Evolutionary conservation across 2,888 invertebrate species (phyloP), one percentile per base, ranked within the genome.

Genomic region (Loripinus fragilis): DNA sequence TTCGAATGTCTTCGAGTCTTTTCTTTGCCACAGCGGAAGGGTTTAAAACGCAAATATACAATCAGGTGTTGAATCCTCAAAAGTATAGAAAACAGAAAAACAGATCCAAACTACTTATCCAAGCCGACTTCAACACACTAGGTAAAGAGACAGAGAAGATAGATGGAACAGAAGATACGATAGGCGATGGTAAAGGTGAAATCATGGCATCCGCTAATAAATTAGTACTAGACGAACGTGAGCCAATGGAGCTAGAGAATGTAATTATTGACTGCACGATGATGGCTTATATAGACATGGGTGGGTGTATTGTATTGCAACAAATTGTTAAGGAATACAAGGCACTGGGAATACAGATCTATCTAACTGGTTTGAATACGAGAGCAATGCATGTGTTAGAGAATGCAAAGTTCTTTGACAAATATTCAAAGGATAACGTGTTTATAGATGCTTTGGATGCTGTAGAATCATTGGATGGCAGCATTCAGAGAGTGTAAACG

Each of bases 251-350:
- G 33, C 55, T 42, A 12, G 25, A 74, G 25, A n/a, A 38, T 30
- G 45, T 90, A 33, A 81, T 91, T 42, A 41, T 91, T 12, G 91
- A 91, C 74, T 88, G 87, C 68, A 84, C 86, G 5, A 35, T 78
- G 25, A 85, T 91, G 45, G 74, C 83, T 25, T 91, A 90, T 79
- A 84, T 90, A 8, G 91, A 91, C 76, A 75, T 90, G 30, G 86
- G 83, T 10, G 91, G 91, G 0, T 33, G 88, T 15, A 87, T 85
- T 41, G 78, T 87, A n/a, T 74, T 91, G 38, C 85, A 85, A 73
- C 78, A 79, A 64, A 72, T 89, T 8, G 68, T 84, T 1, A 78
- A 70, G 0, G 85, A 88, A 68, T 88, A 82, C 65, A 79, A 70
- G 52, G 55, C 64, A 41, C 66, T 81, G 8, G 68, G 66, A 10